Percentiles rank a stretch among this genome's conserved stretches.
These are phyloP conservation scores for Lycophotia porphyrea DNA, from an alignment of 2,888 invertebrate genomes.

Conservation along the genomic window DNA sequence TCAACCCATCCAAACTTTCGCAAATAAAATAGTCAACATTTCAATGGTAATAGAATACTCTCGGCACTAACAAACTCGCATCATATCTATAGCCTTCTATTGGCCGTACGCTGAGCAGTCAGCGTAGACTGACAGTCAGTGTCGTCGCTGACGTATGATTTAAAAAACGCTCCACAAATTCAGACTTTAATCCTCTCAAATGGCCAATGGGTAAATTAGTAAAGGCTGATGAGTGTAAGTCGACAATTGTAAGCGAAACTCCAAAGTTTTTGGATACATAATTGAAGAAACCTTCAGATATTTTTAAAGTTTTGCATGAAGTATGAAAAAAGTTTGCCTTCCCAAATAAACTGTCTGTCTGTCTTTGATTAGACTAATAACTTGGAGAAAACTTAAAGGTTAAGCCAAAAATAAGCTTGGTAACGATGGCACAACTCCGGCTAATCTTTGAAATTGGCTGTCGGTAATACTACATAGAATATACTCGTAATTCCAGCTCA, in stretches of 20 bases:
- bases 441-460: not conserved
- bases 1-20: too few relatives aligned
- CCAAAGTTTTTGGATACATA: not conserved
- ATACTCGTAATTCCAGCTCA: constrained; percentile 14
- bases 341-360: not conserved
- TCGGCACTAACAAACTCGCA: constrained; percentile 2
- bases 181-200: constrained; percentile 10
- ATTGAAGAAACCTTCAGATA: not conserved
- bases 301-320: not conserved
- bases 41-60: constrained; percentile 31
- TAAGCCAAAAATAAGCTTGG: not conserved
- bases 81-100: constrained; percentile 4
- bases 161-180: constrained; percentile 14
- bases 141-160: constrained; percentile 30
- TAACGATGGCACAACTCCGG: not conserved
- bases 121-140: constrained; percentile 34
- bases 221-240: not conserved
- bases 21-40: not conserved
- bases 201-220: not conserved
- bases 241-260: not conserved
- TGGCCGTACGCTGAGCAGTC: constrained; percentile 2
- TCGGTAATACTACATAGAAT: not conserved
- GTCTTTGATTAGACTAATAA: not conserved
- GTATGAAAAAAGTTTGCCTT: not conserved
- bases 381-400: not conserved